These are phyloP conservation scores for Strigamia crassipes DNA, from an alignment of 2,888 invertebrate species.

Conservation along the genomic window DNA sequence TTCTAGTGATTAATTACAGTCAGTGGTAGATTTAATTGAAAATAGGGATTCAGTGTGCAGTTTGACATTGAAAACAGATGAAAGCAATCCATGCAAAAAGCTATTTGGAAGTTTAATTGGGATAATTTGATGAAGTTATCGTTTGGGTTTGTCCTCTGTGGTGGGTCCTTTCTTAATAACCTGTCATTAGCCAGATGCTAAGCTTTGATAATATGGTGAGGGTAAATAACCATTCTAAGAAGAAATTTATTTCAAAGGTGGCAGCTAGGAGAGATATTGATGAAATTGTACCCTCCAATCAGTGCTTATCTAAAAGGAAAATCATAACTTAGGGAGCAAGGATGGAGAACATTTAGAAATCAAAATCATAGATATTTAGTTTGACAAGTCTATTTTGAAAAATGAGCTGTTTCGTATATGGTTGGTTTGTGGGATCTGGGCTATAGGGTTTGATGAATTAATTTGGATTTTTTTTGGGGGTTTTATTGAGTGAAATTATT, in stretches of 20 bases:
- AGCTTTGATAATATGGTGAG: constrained; percentile 16
- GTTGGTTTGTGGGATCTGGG: too few species aligned
- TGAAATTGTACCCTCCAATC: constrained; percentile 37
- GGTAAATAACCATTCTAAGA: constrained; percentile 32
- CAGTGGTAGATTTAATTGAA: constrained; percentile 1
- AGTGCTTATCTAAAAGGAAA: constrained; percentile 5
- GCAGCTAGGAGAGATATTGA: constrained; percentile 17
- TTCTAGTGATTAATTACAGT: background rate
- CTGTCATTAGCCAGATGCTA: constrained; percentile 37
- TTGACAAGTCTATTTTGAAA: background rate
- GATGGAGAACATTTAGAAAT: background rate
- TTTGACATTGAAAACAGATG: background rate
- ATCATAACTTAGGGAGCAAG: background rate
- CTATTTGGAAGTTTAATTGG: constrained; percentile 28
- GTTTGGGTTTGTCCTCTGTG: constrained; percentile 34
- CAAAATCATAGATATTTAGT: background rate
- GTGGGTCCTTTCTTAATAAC: constrained; percentile 23
- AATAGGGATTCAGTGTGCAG: background rate
- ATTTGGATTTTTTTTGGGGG: too few species aligned
- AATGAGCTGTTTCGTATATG: too few species aligned
- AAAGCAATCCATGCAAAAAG: constrained; percentile 25
- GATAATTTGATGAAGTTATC: constrained; percentile 37
- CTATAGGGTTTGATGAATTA: too few species aligned
- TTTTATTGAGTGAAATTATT: too few species aligned
- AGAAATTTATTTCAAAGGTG: constrained; percentile 24